Evolutionary conservation across 2,113 vertebrate genomes (phyloP).

Genomic region (Anoura caudifer): DNA sequence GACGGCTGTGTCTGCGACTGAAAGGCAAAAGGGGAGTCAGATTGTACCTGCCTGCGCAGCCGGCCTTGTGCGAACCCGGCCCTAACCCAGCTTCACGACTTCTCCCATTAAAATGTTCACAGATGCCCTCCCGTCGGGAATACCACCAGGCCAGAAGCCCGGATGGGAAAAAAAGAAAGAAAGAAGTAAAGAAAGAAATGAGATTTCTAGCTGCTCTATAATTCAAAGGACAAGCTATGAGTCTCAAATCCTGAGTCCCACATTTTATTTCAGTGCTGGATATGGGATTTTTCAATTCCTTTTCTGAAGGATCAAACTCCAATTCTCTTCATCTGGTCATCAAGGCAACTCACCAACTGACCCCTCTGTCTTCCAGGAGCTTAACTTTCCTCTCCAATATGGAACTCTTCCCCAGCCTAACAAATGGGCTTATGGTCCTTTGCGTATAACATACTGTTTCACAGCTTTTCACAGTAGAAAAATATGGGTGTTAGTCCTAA

Average conservation of each 20-base stretch:
- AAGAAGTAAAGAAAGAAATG: not conserved
- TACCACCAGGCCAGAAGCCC: constrained; percentile 30
- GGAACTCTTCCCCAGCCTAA: not conserved
- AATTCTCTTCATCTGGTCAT: not conserved
- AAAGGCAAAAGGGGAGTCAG: constrained; percentile 52
- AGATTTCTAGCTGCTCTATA: constrained; percentile 39
- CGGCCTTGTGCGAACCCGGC: not conserved
- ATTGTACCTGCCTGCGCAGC: constrained; percentile 49
- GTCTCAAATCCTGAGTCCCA: constrained; percentile 38
- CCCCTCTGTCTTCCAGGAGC: not conserved
- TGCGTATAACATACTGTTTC: not conserved
- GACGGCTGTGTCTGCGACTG: constrained; percentile 44
- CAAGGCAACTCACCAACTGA: not conserved
- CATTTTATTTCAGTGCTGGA: not conserved
- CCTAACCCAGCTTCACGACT: constrained; percentile 23
- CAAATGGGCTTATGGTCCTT: not conserved
- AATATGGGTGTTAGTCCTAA: not conserved
- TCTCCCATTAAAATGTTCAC: constrained; percentile 66
- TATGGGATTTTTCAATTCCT: not conserved
- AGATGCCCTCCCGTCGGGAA: constrained; percentile 38
- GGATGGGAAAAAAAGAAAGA: not conserved
- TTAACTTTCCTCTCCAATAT: not conserved
- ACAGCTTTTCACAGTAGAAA: not conserved
- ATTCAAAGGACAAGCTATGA: constrained; percentile 51
- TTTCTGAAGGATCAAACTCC: not conserved